A percentile compares a stretch with the other conserved stretches of the same genome.
Evolutionary conservation across 2,888 invertebrate species (phyloP).

Genomic region (Bombylius discolor): DNA sequence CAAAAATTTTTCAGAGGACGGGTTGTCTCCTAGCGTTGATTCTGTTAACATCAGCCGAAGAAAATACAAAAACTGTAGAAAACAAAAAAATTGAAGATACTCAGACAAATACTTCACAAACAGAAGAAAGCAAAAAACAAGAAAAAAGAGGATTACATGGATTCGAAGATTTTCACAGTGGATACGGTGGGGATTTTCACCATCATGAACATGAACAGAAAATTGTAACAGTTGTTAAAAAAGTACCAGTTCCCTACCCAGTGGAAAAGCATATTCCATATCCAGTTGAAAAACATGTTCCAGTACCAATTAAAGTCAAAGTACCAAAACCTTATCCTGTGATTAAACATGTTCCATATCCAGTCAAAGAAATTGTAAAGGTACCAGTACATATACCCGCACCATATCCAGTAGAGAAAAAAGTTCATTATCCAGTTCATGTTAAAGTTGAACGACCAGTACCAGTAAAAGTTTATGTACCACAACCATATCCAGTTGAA

Average conservation of each 20-base stretch:
- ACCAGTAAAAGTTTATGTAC: conserved; percentile 55
- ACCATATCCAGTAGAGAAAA: conserved; percentile 66
- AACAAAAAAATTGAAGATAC: conserved; percentile 37
- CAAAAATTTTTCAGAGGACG: conserved; percentile 25
- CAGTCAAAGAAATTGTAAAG: conserved; percentile 66
- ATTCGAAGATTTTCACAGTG: conserved; percentile 36
- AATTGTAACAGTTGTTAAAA: conserved; percentile 59
- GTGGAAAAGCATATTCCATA: conserved; percentile 52
- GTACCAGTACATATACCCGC: conserved; percentile 65
- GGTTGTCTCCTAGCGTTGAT: conserved; percentile 42
- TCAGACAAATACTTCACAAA: conserved; percentile 27
- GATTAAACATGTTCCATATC: conserved; percentile 52
- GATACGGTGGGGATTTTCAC: conserved; percentile 25
- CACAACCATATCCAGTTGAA: conserved; percentile 52
- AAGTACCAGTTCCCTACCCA: conserved; percentile 57
- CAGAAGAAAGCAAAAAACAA: conserved; percentile 49
- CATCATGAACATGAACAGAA: conserved; percentile 32
- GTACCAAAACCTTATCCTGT: conserved; percentile 62
- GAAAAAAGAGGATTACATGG: conserved; percentile 60
- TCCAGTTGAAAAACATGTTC: conserved; percentile 47
- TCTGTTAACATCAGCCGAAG: conserved; percentile 45
- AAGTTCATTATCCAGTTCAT: conserved; percentile 60
- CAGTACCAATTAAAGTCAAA: conserved; percentile 47
- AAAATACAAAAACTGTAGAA: conserved; percentile 44
- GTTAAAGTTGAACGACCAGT: conserved; percentile 64